Evolutionary conservation across 2,888 invertebrate genomes (phyloP).

Genomic region (Brachyptera putata): DNA sequence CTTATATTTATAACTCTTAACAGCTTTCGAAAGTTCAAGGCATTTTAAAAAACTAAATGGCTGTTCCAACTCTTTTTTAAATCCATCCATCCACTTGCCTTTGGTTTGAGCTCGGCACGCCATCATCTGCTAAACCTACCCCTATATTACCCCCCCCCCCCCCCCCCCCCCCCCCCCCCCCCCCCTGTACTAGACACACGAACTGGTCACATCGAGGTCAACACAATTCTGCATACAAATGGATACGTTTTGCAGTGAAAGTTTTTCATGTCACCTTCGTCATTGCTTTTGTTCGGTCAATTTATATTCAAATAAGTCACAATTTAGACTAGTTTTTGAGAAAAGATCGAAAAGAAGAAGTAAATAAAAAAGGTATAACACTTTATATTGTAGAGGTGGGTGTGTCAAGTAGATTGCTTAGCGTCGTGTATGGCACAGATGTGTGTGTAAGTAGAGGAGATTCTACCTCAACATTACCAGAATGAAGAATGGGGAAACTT

Average conservation of each 20-base stretch:
- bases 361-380: too few relatives aligned
- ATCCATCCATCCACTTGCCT: background rate
- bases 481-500: too few relatives aligned
- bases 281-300: background rate
- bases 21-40: too few relatives aligned
- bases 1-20: too few relatives aligned
- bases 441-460: too few relatives aligned
- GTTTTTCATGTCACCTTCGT: background rate
- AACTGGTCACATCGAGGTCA: background rate
- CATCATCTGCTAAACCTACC: background rate
- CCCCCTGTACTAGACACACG: background rate
- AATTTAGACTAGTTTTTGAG: background rate
- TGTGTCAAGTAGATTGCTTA: too few relatives aligned
- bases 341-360: background rate
- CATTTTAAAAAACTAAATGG: too few relatives aligned
- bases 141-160: background rate
- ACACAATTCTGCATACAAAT: slow-evolving; percentile 9
- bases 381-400: too few relatives aligned
- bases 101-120: background rate
- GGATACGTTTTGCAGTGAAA: background rate
- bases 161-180: background rate
- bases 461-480: too few relatives aligned
- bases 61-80: background rate
- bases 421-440: too few relatives aligned
- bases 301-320: background rate